Base-by-base conservation (phyloP, 2,888 invertebrate species). In the Timema podura region DNA sequence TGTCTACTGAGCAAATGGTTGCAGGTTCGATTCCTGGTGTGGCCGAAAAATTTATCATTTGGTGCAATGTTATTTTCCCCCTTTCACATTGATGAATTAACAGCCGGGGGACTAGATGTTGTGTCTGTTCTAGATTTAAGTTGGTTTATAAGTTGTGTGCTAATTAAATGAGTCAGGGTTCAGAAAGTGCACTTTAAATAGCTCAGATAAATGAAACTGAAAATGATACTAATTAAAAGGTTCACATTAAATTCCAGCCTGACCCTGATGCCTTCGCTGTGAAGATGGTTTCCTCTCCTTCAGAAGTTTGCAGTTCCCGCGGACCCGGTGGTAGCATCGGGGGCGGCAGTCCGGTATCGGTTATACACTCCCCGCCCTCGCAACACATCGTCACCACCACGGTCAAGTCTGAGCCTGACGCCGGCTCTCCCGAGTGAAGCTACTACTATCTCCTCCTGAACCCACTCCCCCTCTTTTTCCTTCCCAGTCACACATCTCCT, bases 301-400 rank as follows among this genome's bases (percentile, higher is more conserved):
- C 51, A 51, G 68, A 68, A n/a, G 45, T 65, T 46, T 48, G 54
- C 44, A 49, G 48, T 30, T 11, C 45, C 15, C 65, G 51, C 44
- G 48, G n/a, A 49, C 15, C 65, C 48, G 76, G 69, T 46, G 47
- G 47, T 5, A 57, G 54, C 5, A 16, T 49, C 11, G 67, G 51
- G 61, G 71, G 67, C 16, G 71, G 77, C 64, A 78, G 78, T 71
- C 78, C 78, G 3, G 78, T 78, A 66, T 78, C 78, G 5, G 78
- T 78, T 48, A 78, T 78, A 64, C 78, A 78, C 10, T 76, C 77
- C n/a, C 76, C 77, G 30, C 68, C 76, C 11, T 61, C 61, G 44
- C 30, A 30, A 30, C 72, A 75, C 51, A 65, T 49, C 13, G 45
- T 61, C 59, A 49, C 59, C 8, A 70, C 75, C 48, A 64, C 48